Base-by-base conservation (phyloP, 2,888 invertebrate genomes). In the Diploptera punctata region DNA sequence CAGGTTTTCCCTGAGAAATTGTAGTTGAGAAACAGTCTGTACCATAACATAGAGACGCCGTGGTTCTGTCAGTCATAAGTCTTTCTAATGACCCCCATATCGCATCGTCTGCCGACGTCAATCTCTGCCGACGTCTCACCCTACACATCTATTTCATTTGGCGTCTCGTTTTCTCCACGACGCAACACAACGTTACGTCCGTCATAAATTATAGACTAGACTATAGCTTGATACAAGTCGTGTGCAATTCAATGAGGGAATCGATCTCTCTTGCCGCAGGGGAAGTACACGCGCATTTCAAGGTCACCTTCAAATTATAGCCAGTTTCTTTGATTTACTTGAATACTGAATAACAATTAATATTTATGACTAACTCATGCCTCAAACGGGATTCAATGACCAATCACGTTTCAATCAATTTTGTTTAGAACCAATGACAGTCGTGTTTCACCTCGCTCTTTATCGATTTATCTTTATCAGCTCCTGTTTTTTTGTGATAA, bases 81-180 rank as follows among this genome's bases (percentile, higher is more conserved):
- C 65, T 65, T 65, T 65, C 65, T 65, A 65, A 65, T 65, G 65
- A 65, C 65, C 65, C 21, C 65, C 65, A 65, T 43, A 65, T 65
- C 65, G 65, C 47, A 65, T 24, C 65, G 65, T 65, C 65, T 65
- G 52, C 38, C 33, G 26, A 29, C 57, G 54, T 38, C 69, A 29
- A 43, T 44, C 68, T 29, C 57, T 43, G 19, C 57, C 38, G 38
- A 38, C 38, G 33, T 29, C 33, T 21, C 54, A 26, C 60, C 57
- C 57, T 43, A 21, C 54, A 65, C 26, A 47, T 47, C 47, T 65
- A 65, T 65, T 65, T 65, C 65, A 65, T 65, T 65, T 65, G 65
- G 65, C 65, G 47, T 65, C 65, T 47, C 43, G 44, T 65, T 65
- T 65, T 10, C 65, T 44, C 65, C 16, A 18, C 33, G 38, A 61